phyloP scores from a whole-genome alignment of 2,888 invertebrate species.

The Chrysolina haemoptera region DNA sequence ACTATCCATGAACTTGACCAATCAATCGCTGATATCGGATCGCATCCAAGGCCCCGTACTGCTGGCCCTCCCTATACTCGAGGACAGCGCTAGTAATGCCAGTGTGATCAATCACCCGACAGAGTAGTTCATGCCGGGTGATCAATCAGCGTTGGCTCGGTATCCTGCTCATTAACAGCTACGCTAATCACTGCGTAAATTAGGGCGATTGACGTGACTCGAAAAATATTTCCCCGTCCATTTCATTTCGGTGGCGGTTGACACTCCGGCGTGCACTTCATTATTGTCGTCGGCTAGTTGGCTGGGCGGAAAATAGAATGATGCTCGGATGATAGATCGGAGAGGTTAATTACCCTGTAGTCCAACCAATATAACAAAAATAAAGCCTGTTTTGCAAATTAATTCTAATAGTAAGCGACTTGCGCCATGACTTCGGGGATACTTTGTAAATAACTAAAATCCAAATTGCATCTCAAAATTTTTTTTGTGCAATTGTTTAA shows the following conservation, averaged over 20 bases:
- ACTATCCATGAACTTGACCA: too few relatives aligned
- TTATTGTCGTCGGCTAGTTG: constrained; percentile 31
- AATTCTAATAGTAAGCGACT: too few relatives aligned
- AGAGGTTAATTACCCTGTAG: not conserved
- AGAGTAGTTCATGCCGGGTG: constrained; percentile 60
- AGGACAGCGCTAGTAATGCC: constrained; percentile 18
- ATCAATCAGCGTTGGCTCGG: constrained; percentile 62
- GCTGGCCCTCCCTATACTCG: not conserved
- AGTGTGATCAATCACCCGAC: constrained; percentile 66
- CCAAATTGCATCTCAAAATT: too few relatives aligned
- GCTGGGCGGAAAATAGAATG: constrained; percentile 1
- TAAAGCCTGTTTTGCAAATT: too few relatives aligned
- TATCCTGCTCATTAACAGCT: constrained; percentile 61
- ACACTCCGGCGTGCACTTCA: constrained; percentile 42
- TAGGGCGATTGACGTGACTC: constrained; percentile 50
- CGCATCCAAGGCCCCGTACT: not conserved
- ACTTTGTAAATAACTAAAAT: too few relatives aligned
- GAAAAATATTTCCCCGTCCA: constrained; percentile 54
- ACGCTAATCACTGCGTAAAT: constrained; percentile 56
- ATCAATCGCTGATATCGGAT: too few relatives aligned
- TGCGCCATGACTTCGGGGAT: too few relatives aligned
- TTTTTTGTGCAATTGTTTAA: too few relatives aligned
- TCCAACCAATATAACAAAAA: too few relatives aligned
- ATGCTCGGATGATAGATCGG: constrained; percentile 1
- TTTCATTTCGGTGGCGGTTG: constrained; percentile 45